Evolutionary conservation across 2,113 vertebrate genomes (phyloP).

Genomic region (Nesogale talazaci): DNA sequence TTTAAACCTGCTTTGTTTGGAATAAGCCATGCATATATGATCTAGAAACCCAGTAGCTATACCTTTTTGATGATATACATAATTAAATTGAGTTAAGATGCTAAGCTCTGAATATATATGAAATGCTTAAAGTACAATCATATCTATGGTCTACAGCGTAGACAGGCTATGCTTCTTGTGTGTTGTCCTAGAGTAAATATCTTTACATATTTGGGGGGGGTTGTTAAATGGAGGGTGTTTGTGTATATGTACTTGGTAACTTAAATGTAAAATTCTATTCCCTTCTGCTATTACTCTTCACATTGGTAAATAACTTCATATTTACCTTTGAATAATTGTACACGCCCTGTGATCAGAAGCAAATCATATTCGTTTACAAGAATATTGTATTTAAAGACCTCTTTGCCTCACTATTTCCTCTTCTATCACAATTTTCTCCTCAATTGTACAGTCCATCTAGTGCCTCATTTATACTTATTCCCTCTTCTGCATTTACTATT

Average conservation of each 20-base stretch:
- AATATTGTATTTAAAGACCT: not conserved
- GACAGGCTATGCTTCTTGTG: not conserved
- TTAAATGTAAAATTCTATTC: not conserved
- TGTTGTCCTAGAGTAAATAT: not conserved
- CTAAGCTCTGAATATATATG: not conserved
- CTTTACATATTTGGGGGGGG: not conserved
- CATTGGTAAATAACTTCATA: not conserved
- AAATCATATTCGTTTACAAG: not conserved
- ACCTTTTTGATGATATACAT: not conserved
- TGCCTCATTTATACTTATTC: not conserved
- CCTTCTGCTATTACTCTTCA: not conserved
- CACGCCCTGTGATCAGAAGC: not conserved
- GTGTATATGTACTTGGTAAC: not conserved
- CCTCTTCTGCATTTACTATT: not conserved
- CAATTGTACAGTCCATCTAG: not conserved
- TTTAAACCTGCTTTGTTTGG: no score
- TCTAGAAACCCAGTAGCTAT: no score
- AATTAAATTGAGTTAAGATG: not conserved
- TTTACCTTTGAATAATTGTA: not conserved
- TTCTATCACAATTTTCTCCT: not conserved
- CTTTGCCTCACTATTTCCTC: not conserved
- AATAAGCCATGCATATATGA: no score
- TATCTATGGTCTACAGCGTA: not conserved
- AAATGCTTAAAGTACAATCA: not conserved
- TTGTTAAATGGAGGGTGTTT: not conserved